A percentile compares a stretch with the other conserved stretches of the same genome.
phyloP scores from a whole-genome alignment of 1,140 invertebrate species.

The Macrotrachela quadricornifera region DNA sequence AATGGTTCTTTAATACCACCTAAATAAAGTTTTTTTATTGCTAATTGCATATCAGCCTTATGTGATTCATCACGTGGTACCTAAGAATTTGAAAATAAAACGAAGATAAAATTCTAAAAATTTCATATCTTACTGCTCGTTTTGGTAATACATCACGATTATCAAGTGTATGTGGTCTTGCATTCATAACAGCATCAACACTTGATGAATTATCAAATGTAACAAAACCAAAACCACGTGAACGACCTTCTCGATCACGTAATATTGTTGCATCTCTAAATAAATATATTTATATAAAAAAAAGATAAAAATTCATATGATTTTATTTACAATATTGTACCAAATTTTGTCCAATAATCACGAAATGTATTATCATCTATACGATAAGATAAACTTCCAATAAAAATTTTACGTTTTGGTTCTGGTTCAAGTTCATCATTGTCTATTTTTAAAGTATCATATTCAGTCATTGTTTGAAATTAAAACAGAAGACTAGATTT shows the following conservation, averaged over 20 bases:
- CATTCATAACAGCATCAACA: conserved; percentile 79
- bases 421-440: not conserved
- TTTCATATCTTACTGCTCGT: conserved; percentile 68
- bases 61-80: conserved; percentile 48
- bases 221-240: conserved; percentile 66
- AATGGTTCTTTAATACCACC: conserved; percentile 47
- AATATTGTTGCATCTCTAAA: too few species aligned
- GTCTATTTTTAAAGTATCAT: too few species aligned
- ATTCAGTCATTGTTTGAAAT: too few species aligned
- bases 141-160: conserved; percentile 81
- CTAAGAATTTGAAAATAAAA: too few species aligned
- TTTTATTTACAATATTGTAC: conserved; percentile 6
- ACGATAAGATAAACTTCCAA: conserved; percentile 3
- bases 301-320: not conserved
- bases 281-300: too few species aligned
- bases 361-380: conserved; percentile 3
- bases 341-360: conserved; percentile 5
- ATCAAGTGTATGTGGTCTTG: conserved; percentile 56
- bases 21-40: conserved; percentile 82
- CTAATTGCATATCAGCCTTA: conserved; percentile 65
- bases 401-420: conserved; percentile 8
- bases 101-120: conserved; percentile 35
- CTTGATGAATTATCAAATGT: conserved; percentile 69
- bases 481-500: too few species aligned
- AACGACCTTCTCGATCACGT: not conserved